A percentile compares a stretch with the other conserved stretches of the same genome.
Evolutionary conservation across 1,140 invertebrate genomes (phyloP).

Genomic region (Drosophila hydei): DNA sequence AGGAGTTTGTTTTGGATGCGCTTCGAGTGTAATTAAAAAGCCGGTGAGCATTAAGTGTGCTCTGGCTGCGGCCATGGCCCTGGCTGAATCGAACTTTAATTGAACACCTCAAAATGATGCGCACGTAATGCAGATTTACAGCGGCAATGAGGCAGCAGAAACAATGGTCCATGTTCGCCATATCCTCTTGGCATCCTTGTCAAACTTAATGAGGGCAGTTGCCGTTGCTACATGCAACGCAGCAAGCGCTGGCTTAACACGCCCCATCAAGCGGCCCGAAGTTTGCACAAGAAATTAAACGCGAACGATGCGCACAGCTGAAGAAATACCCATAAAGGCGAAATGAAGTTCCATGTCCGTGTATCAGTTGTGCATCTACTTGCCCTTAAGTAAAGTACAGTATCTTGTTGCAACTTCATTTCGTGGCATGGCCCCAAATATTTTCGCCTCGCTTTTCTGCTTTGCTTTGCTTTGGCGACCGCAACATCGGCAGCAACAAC

Average conservation of each 20-base stretch:
- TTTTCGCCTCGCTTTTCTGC: conserved; percentile 61
- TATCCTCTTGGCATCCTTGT: conserved; percentile 48
- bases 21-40: conserved; percentile 59
- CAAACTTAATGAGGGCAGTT: conserved; percentile 65
- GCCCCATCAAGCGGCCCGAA: conserved; percentile 73
- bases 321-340: conserved; percentile 51
- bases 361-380: conserved; percentile 80
- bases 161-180: conserved; percentile 56
- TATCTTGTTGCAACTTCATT: conserved; percentile 82
- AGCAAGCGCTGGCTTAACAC: conserved; percentile 59
- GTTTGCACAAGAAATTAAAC: conserved; percentile 82
- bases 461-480: conserved; percentile 58
- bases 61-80: not conserved
- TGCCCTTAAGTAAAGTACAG: conserved; percentile 82
- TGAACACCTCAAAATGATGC: conserved; percentile 81
- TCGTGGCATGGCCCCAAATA: conserved; percentile 78
- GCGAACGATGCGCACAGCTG: conserved; percentile 37
- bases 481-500: conserved; percentile 53
- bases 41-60: conserved; percentile 50
- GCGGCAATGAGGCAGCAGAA: conserved; percentile 63
- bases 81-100: conserved; percentile 57
- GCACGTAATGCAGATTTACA: conserved; percentile 80
- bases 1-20: not conserved
- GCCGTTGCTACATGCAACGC: conserved; percentile 46
- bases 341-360: conserved; percentile 72